These are phyloP conservation scores for Radopholus similis DNA, from an alignment of 1,140 invertebrate genomes.

Conservation along the genomic window DNA sequence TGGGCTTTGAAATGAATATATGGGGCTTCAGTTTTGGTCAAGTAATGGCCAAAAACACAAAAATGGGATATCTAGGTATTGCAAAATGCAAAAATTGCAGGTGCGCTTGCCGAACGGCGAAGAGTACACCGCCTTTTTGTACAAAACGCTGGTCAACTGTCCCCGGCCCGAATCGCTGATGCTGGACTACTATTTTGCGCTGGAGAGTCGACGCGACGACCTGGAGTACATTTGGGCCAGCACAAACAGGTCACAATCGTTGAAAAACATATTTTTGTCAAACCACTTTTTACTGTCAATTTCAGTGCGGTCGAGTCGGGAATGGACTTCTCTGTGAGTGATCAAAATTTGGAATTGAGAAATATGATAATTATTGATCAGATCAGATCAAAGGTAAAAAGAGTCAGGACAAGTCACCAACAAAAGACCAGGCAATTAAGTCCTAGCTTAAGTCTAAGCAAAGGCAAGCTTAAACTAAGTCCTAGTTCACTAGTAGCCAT, in stretches of 20 bases:
- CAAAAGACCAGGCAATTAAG: too few species aligned
- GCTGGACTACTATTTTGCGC: constrained; percentile 27
- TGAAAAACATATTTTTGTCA: neutral
- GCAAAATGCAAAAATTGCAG: too few species aligned
- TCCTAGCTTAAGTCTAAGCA: too few species aligned
- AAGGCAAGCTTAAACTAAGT: too few species aligned
- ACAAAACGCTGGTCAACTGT: constrained; percentile 29
- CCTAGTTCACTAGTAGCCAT: too few species aligned
- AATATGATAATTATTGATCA: constrained; percentile 11
- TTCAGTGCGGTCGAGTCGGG: constrained; percentile 37
- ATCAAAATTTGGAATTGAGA: constrained; percentile 65
- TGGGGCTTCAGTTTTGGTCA: too few species aligned
- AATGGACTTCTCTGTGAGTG: constrained; percentile 74
- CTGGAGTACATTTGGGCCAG: constrained; percentile 27
- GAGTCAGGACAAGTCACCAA: too few species aligned
- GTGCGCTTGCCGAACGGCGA: too few species aligned
- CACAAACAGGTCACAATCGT: neutral
- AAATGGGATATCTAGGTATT: too few species aligned
- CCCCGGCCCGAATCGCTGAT: constrained; percentile 33
- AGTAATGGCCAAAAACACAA: too few species aligned
- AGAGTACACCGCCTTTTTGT: constrained; percentile 20
- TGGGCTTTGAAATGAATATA: too few species aligned
- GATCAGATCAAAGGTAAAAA: too few species aligned
- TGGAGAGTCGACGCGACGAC: neutral
- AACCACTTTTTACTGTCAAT: neutral